Base-by-base conservation (phyloP, 2,888 invertebrate species). In the Fragum whitleyi region DNA sequence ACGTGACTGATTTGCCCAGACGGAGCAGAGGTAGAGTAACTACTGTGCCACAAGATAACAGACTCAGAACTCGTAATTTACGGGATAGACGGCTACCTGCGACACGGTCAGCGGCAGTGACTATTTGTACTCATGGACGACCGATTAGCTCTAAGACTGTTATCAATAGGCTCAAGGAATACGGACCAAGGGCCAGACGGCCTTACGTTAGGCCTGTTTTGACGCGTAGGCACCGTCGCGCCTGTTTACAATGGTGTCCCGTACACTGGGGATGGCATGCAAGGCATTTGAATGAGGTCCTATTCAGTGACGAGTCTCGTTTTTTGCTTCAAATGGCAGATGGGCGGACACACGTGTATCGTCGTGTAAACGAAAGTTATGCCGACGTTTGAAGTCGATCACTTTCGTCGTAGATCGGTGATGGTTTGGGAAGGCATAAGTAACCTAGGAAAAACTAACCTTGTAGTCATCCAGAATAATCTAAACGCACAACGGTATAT, bases 51-150 rank as follows among this genome's bases (percentile, higher is more conserved):
- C n/a, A n/a, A n/a, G n/a, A n/a, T n/a, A n/a, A n/a, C n/a, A n/a
- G 39, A 19, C 29, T 72, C 26, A 21, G 28, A 14, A 42, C 51
- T 29, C 69, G 53, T 2, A 28, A 70, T 57, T 21, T 70, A 26
- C 32, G 72, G n/a, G 19, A 59, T 28, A 36, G 72, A 21, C 28
- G 26, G 14, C 23, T 36, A 39, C 72, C 72, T 23, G 72, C 72
- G n/a, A 61, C 39, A 23, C 28, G 36, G n/a, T 32, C 42, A 19
- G 55, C 70, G 16, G 70, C 26, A 59, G 72, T 59, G 23, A 72
- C 59, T 29, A 74, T 61, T 69, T 62, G 71, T 21, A 76, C 70
- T 14, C 76, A 71, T 32, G 47, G 53, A 14, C 61, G 71, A 42
- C 70, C 65, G 21, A 62, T 65, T 0, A 71, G 65, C 53, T 2